Base-by-base conservation (phyloP, 2,113 vertebrate genomes). In the Phocoena phocoena region DNA sequence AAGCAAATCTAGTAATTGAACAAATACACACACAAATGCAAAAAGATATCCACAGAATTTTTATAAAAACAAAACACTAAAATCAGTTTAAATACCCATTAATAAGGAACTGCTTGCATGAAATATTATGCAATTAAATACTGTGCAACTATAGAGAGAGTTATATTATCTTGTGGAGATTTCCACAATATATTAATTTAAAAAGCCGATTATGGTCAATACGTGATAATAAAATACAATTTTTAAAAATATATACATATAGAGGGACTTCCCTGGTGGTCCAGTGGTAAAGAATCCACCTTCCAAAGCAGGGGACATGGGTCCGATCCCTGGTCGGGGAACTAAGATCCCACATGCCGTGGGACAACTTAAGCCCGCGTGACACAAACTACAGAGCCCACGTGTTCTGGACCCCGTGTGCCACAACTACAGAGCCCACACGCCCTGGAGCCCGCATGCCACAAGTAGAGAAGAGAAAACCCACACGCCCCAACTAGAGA, bases 51-150 rank as follows among this genome's bases (percentile, higher is more conserved):
- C 44, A 85, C 4, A 74, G 10, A 47, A 77, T n/a, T 76, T n/a
- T 90, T 58, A 89, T 73, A 47, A 91, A 97, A 94, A 81, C 8
- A 76, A 94, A 88, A 95, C 71, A 96, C 0, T 73, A 31, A 73
- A 92, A 82, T 58, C 13, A 70, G 41, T 25, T 84, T 86, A 91
- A 93, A 88, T 8, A 92, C 6, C 25, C 44, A 88, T 74, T 86
- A 89, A 88, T n/a, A 93, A 89, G 8, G 13, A 88, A 60, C 3
- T 84, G 1, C 2, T 76, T 87, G 89, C 2, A 80, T 36, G 31
- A 96, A 81, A 88, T 41, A 53, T 63, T 93, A 92, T 4, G 6
- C 31, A 95, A 77, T 65, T 91, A 84, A 80, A 91, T 62, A 71
- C 6, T 60, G 11, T 41, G 8, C 55, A 94, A 47, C 10, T 63